A percentile compares a stretch with the other conserved stretches of the same genome.
These are phyloP conservation scores for Axea sp. DNA, from an alignment of 2,888 invertebrate species.

Conservation along the genomic window DNA sequence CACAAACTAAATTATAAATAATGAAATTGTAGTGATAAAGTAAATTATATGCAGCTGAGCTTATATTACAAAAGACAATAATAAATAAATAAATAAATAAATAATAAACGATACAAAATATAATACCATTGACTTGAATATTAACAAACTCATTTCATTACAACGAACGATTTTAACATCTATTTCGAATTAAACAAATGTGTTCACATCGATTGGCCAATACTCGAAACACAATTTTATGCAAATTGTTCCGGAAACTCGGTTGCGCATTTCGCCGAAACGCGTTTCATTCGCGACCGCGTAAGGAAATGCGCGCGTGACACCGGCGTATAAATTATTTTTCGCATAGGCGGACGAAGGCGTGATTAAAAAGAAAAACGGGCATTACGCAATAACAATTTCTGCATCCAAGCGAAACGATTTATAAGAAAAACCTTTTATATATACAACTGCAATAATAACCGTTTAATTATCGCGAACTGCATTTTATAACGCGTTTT, in stretches of 20 bases:
- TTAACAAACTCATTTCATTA: too few species aligned
- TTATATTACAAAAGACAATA: too few species aligned
- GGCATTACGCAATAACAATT: constrained; percentile 21
- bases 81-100: too few species aligned
- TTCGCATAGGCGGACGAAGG: constrained; percentile 20
- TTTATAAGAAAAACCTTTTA: constrained; percentile 25
- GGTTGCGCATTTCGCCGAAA: constrained; percentile 25
- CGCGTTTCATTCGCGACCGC: constrained; percentile 7
- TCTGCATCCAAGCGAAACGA: constrained; percentile 11
- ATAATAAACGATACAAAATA: too few species aligned
- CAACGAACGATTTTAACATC: too few species aligned
- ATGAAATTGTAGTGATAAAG: too few species aligned
- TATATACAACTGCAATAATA: constrained; percentile 32
- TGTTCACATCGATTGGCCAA: constrained; percentile 25
- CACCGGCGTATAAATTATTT: constrained; percentile 22
- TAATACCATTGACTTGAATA: too few species aligned
- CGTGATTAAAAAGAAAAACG: constrained; percentile 33
- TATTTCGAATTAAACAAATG: constrained; percentile 14
- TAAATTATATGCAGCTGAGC: too few species aligned
- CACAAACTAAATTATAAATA: too few species aligned
- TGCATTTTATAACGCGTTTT: constrained; percentile 15
- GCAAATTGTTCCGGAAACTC: constrained; percentile 46
- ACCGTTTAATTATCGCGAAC: constrained; percentile 15
- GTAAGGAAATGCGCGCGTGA: constrained; percentile 26
- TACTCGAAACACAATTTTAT: constrained; percentile 35